Evolutionary conservation across 2,113 vertebrate genomes (phyloP).

Genomic region (Montifringilla adamsi): DNA sequence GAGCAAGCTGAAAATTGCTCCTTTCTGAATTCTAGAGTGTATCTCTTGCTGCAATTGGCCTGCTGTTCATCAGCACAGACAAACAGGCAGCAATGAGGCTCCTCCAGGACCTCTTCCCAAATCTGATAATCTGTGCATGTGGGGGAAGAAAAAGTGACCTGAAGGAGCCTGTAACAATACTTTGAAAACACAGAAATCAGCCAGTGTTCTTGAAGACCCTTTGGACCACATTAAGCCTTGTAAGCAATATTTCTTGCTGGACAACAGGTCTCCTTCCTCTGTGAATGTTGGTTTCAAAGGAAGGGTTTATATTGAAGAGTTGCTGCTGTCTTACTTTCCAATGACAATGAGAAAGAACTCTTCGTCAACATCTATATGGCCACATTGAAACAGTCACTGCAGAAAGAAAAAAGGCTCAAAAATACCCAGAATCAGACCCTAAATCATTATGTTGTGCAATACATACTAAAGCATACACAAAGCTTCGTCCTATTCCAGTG

Average conservation of each 20-base stretch:
- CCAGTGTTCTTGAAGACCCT: not conserved
- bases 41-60: not conserved
- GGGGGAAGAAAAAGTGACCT: not conserved
- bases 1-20: constrained; percentile 25
- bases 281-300: not conserved
- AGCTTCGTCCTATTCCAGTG: not conserved
- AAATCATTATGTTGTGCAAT: not conserved
- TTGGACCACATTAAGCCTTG: not conserved
- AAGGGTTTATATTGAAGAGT: not conserved
- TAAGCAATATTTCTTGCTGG: not conserved
- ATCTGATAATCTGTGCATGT: not conserved
- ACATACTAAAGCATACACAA: not conserved
- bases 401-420: not conserved
- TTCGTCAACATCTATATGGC: not conserved
- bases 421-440: not conserved
- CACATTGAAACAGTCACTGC: accelerated
- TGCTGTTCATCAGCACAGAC: not conserved
- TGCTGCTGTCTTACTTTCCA: not conserved
- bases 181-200: not conserved
- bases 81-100: not conserved
- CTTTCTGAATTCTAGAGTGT: not conserved
- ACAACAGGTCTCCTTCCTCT: not conserved
- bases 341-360: not conserved
- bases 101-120: not conserved
- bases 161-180: not conserved